Conservation (phyloP, 2,113 vertebrate genomes). For the Cheirogaleus medius region DNA sequence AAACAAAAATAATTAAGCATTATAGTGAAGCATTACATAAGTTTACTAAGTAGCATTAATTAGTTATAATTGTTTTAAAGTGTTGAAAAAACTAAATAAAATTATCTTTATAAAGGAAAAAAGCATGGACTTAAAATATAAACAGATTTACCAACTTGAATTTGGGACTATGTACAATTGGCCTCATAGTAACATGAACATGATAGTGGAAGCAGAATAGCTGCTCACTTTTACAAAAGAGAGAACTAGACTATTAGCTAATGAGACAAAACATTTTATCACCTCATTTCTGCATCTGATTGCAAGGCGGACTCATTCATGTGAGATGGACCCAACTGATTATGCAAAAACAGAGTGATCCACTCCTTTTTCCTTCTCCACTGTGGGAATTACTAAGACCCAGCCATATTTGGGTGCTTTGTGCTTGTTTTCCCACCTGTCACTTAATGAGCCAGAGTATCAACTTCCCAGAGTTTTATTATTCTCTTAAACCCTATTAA, state of each 20-base stretch:
- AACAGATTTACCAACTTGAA: background rate
- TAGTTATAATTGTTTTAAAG: constrained; percentile 3
- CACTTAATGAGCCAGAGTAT: background rate
- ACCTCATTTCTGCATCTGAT: background rate
- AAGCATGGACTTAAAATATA: background rate
- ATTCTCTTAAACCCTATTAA: background rate
- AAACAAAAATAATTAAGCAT: constrained; percentile 37
- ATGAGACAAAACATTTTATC: background rate
- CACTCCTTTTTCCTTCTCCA: background rate
- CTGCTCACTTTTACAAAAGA: background rate
- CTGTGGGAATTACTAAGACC: background rate
- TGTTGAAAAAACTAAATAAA: background rate
- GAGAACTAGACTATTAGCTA: background rate
- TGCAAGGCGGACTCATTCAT: background rate
- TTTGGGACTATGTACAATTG: background rate
- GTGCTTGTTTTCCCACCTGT: background rate
- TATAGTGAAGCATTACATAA: background rate
- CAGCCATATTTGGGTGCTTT: background rate
- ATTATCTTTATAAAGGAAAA: background rate
- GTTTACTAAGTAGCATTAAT: constrained; percentile 10
- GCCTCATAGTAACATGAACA: background rate
- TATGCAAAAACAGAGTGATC: background rate
- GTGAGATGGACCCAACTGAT: background rate
- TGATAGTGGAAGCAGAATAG: background rate
- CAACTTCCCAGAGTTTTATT: background rate